Evolutionary conservation across 1,140 invertebrate species (phyloP), one percentile per base, ranked within the genome.

Genomic region (Platyscapa corneri): DNA sequence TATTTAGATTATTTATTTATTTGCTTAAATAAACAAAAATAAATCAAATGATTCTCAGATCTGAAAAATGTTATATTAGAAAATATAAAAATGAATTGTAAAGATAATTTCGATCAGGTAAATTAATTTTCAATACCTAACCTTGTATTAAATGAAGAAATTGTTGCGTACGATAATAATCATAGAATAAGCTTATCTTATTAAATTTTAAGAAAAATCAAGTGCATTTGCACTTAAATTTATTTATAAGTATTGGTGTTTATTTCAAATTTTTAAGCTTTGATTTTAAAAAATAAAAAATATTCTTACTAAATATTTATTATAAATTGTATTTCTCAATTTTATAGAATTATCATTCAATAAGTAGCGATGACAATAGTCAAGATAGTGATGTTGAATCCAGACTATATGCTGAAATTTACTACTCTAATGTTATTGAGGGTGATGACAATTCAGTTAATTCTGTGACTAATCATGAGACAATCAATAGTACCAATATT

Each of bases 381-480:
- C 87, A 91, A 14, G 88, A 90, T 37, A 85, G 82, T 32, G 90
- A 91, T 23, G 16, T 92, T 42, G 90, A 91, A 72, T 82, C 89
- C 12, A 79, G 87, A 53, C 86, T 92, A 1, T 92, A 92, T 56
- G 89, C 89, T 23, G 87, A 90, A 76, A 90, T 92, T 78, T 88
- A 92, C 87, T 91, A 89, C 30, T 85, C 87, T 6, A 88, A 88
- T 86, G 56, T 53, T 83, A 76, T 87, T 74, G 76, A 70, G 74
- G 67, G 74, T 60, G 0, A 80, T 85, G 14, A 84, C 79, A 18
- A 82, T 83, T 20, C 30, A 37, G 12, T 42, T 0, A 80, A 74
- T 34, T 14, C 10, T 0, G 65, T 64, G 39, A 27, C 10, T 49
- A 77, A 84, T 34, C 30, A 72, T 23, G 30, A 64, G 37, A 72